A percentile compares a stretch with the other conserved stretches of the same genome.
Conservation (phyloP, 1,140 invertebrate species). For the Drosophila kanapiae region DNA sequence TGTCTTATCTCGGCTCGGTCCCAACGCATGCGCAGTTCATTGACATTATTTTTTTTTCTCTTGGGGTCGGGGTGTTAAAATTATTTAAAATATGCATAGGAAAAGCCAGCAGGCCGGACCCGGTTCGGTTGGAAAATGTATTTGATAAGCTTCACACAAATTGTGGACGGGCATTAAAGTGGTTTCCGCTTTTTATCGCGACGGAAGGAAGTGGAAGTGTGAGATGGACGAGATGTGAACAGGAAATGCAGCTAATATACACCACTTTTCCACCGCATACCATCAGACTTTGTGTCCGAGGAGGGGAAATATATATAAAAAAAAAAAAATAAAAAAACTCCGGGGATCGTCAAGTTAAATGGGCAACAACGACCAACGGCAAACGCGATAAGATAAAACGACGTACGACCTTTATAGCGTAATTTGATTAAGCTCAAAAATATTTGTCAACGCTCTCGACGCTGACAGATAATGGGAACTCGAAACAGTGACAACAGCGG, state of each 20-base stretch:
- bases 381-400: slow-evolving; percentile 70
- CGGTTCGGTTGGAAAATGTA: slow-evolving; percentile 65
- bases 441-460: slow-evolving; percentile 61
- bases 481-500: background rate
- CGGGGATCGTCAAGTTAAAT: slow-evolving; percentile 35
- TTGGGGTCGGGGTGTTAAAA: slow-evolving; percentile 18
- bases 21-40: slow-evolving; percentile 73
- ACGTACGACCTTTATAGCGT: slow-evolving; percentile 80
- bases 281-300: slow-evolving; percentile 30
- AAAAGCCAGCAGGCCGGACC: slow-evolving; percentile 19
- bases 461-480: slow-evolving; percentile 42
- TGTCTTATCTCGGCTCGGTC: slow-evolving; percentile 59
- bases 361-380: slow-evolving; percentile 25
- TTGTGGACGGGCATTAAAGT: slow-evolving; percentile 37
- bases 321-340: slow-evolving; percentile 7
- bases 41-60: slow-evolving; percentile 44
- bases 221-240: slow-evolving; percentile 60
- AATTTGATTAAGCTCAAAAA: slow-evolving; percentile 82
- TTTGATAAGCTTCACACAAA: slow-evolving; percentile 71
- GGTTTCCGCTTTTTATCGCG: slow-evolving; percentile 69
- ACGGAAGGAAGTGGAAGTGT: slow-evolving; percentile 78
- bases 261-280: slow-evolving; percentile 51
- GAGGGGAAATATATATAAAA: slow-evolving; percentile 11
- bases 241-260: slow-evolving; percentile 79
- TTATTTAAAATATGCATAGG: slow-evolving; percentile 59